These are phyloP conservation scores for Noctua pronuba DNA, from an alignment of 2,888 invertebrate species.

Conservation along the genomic window DNA sequence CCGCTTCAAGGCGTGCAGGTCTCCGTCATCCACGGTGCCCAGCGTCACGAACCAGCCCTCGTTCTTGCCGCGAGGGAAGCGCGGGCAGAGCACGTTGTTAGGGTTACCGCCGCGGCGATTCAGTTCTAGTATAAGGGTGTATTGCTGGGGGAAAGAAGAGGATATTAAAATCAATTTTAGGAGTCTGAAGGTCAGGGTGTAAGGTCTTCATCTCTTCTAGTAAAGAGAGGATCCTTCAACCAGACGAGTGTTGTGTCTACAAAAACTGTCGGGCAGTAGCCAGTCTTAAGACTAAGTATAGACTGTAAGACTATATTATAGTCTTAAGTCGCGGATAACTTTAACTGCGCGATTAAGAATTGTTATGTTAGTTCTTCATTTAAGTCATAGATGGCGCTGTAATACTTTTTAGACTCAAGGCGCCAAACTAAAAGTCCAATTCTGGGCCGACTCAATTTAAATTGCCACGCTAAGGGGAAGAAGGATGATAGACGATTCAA, in stretches of 20 bases:
- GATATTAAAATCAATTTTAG: not conserved
- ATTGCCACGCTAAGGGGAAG: not conserved
- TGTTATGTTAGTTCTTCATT: too few species aligned
- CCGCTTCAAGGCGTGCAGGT: slow-evolving; percentile 96
- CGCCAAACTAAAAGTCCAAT: not conserved
- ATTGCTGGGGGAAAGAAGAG: slow-evolving; percentile 88
- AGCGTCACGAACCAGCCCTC: slow-evolving; percentile 98
- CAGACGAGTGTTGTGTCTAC: too few species aligned
- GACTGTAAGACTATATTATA: too few species aligned
- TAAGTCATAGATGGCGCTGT: too few species aligned
- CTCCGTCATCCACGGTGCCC: slow-evolving; percentile 93
- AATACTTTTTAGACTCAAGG: too few species aligned
- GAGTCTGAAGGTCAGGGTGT: too few species aligned
- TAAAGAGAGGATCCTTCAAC: too few species aligned
- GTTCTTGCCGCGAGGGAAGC: slow-evolving; percentile 97
- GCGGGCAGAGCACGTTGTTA: slow-evolving; percentile 94
- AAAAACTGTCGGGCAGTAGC: too few species aligned
- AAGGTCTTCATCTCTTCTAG: too few species aligned
- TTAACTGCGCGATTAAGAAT: too few species aligned
- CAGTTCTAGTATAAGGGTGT: slow-evolving; percentile 91
- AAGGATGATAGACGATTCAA: not conserved
- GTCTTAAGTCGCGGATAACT: too few species aligned
- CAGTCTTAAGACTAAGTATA: too few species aligned
- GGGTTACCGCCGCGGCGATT: slow-evolving; percentile 89
- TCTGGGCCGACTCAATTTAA: not conserved